Evolutionary conservation across 2,113 vertebrate genomes (phyloP), one percentile per base, ranked within the genome.

Genomic region (Chroicocephalus ridibundus): DNA sequence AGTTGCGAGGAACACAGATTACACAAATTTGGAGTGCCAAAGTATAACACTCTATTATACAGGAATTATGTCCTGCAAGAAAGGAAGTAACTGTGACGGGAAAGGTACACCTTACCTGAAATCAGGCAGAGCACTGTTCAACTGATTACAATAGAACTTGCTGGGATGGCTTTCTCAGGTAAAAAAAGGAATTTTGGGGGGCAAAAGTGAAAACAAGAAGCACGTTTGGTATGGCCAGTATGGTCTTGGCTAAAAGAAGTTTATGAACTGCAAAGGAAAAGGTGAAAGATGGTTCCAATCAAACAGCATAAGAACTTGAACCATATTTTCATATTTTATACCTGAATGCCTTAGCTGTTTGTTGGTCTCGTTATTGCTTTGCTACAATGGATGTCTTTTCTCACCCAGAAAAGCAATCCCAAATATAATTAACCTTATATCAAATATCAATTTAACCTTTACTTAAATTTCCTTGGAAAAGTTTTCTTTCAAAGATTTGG

Each of bases 151-250:
- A 2, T 29, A 5, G 36, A 72, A n/a, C 7, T 31, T 70, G 2
- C 5, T 58, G 9, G 13, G 10, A 24, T 42, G 16, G 9, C 8
- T 83, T 94, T 72, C 25, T 55, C 18, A 69, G 22, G 13, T 38
- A 54, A 12, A 32, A 2, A 14, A 80, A 82, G 9, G 11, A 60
- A 62, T 10, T 21, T 26, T 15, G 14, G 0, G 2, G 2, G 3
- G 5, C 1, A 10, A 40, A 46, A 72, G 5, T 42, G 19, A 79
- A 82, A 82, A 42, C 6, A 71, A 71, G 3, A 5, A 31, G 5
- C 5, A 27, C 11, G 42, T 71, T 85, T 76, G 7, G 2, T 7
- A 17, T 20, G 6, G 5, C 6, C 12, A 31, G 4, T 42, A 54
- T 26, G 8, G 11, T 38, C 19, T 46, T 46, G 20, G 16, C 13